These are phyloP conservation scores for Brevimyrus niger DNA, from an alignment of 2,113 vertebrate species.

Conservation along the genomic window DNA sequence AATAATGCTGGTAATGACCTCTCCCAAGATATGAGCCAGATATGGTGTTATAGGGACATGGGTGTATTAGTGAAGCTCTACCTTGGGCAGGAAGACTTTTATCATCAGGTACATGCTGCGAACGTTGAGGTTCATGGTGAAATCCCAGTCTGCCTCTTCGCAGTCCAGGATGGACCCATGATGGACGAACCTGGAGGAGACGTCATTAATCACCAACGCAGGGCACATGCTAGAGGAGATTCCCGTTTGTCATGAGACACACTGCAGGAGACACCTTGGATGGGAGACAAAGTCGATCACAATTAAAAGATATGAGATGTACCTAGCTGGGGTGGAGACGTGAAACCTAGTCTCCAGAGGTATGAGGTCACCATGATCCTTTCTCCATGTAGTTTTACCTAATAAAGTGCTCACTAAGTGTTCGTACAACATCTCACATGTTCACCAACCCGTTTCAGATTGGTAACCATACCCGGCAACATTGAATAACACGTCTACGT, in stretches of 20 bases:
- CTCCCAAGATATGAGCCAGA: not conserved
- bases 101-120: slow-evolving; percentile 94
- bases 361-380: not conserved
- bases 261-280: not conserved
- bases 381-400: not conserved
- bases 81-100: slow-evolving; percentile 86
- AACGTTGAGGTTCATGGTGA: slow-evolving; percentile 85
- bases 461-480: slow-evolving; percentile 73
- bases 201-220: not conserved
- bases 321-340: not conserved
- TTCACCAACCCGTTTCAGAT: not conserved
- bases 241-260: not conserved
- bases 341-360: not conserved
- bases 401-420: not conserved
- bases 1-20: not conserved
- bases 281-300: not conserved
- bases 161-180: slow-evolving; percentile 85
- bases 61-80: slow-evolving; percentile 36
- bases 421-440: not conserved
- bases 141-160: slow-evolving; percentile 85
- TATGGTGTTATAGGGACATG: not conserved
- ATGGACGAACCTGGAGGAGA: slow-evolving; percentile 75
- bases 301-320: not conserved
- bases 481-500: slow-evolving; percentile 85
- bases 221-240: not conserved